Evolutionary conservation across 37 sponge, comb jelly and placozoan genomes (phyloP).

Genomic region (Eunapius fragilis): DNA sequence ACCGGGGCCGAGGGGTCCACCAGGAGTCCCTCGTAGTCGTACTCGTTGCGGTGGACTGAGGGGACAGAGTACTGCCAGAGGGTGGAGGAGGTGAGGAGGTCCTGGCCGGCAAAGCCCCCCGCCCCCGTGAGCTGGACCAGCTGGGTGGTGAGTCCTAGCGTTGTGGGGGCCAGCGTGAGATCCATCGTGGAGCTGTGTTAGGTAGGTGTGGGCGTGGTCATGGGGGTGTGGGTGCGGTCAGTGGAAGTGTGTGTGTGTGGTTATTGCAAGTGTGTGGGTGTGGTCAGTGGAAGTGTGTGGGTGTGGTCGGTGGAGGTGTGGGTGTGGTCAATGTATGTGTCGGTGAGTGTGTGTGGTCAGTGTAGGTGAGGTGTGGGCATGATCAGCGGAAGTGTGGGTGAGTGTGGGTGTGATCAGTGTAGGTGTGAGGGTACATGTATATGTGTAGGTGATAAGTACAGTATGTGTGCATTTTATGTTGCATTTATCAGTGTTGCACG

Average conservation of each 20-base stretch:
- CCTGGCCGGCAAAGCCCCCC: slow-evolving; percentile 28
- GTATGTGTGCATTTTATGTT: too few species aligned
- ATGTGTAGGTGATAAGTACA: too few species aligned
- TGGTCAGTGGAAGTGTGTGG: neutral
- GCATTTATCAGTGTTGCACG: neutral
- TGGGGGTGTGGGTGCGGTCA: too few species aligned
- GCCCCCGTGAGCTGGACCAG: slow-evolving; percentile 56
- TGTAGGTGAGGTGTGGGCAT: too few species aligned
- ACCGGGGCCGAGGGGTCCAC: slow-evolving; percentile 54
- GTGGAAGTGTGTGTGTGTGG: neutral
- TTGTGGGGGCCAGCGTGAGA: slow-evolving; percentile 46
- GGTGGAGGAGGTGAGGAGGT: slow-evolving; percentile 43
- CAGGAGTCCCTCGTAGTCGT: slow-evolving; percentile 29
- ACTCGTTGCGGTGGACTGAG: slow-evolving; percentile 62
- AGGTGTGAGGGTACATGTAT: too few species aligned
- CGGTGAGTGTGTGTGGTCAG: neutral
- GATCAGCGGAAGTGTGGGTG: too few species aligned
- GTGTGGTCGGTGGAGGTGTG: neutral
- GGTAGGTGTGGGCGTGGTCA: too few species aligned
- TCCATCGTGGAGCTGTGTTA: slow-evolving; percentile 70
- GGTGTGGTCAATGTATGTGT: neutral
- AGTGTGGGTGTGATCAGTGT: too few species aligned
- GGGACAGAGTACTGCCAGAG: slow-evolving; percentile 74
- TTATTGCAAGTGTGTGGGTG: neutral
- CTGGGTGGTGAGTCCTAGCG: slow-evolving; percentile 54